Base-by-base conservation (phyloP, 2,797 vertebrate genomes). In the Diglossa cyanea region DNA sequence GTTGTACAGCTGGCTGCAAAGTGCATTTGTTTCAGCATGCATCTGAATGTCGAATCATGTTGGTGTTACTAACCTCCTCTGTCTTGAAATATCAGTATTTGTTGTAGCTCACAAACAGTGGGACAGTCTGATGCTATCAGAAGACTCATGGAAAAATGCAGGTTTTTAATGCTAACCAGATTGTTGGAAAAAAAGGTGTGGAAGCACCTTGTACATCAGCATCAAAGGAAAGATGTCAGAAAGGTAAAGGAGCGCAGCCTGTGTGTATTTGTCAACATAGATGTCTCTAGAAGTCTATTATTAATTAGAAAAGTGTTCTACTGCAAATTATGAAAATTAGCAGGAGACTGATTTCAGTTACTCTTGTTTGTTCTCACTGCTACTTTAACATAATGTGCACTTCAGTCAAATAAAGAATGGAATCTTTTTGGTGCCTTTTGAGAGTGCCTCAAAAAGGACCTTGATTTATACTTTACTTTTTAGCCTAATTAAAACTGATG, bases 401-500 rank as follows among this genome's bases (percentile, higher is more conserved):
- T 96, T 96, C 85, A 96, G 85, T 94, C 88, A 94, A 84, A 87
- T 81, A 93, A 91, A 85, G 73, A 92, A 77, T 67, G 72, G 88
- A 94, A 88, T 86, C 62, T 92, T 81, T 93, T 61, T 54, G 91
- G 37, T 93, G 71, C 57, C 44, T 94, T 97, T 90, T 80, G 82
- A 97, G 84, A 91, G 35, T 73, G 75, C 67, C 91, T 97, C 60
- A 78, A 30, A 97, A 96, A 68, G 37, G 80, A 58, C 77, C 79
- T 95, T 96, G 84, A 91, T 94, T 96, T 95, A 86, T 95, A 72
- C 70, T 82, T 75, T 83, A 72, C 62, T 93, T 93, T 95, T 95
- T 95, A 94, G 47, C 83, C 87, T 96, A 93, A 95, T 97, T 97
- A 96, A 95, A 96, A 91, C 57, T 77, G 87, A 94, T 95, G 90